Evolutionary conservation across 2,797 vertebrate genomes (phyloP).

Genomic region (Paramormyrops hopkinsi): DNA sequence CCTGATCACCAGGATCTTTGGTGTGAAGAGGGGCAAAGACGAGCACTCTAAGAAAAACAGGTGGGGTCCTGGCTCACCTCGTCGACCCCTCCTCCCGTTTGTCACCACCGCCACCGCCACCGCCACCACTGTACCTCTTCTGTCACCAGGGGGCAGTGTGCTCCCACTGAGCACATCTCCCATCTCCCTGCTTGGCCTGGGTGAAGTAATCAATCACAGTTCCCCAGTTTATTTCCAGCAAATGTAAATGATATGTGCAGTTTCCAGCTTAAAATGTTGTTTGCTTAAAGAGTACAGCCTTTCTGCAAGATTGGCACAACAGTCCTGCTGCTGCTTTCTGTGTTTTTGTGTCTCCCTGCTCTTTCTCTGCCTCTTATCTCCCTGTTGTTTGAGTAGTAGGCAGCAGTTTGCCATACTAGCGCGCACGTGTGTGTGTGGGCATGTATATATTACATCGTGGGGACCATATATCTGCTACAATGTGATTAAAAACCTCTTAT

Average conservation of each 20-base stretch:
- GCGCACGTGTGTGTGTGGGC: neutral
- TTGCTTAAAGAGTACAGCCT: slow-evolving; percentile 27
- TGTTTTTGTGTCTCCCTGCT: neutral
- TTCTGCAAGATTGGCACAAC: slow-evolving; percentile 25
- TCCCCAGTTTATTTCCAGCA: slow-evolving; percentile 26
- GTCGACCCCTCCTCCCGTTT: neutral
- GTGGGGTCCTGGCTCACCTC: slow-evolving; percentile 47
- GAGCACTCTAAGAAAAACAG: slow-evolving; percentile 93
- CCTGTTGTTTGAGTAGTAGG: neutral
- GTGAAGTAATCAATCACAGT: slow-evolving; percentile 26
- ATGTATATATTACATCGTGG: neutral
- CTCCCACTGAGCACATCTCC: slow-evolving; percentile 27
- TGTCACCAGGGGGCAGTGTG: slow-evolving; percentile 56
- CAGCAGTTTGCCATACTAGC: neutral
- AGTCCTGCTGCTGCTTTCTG: neutral
- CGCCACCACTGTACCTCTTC: neutral
- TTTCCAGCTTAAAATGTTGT: slow-evolving; percentile 28
- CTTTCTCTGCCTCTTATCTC: neutral
- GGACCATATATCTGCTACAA: neutral
- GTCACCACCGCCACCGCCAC: neutral
- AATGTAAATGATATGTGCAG: slow-evolving; percentile 28
- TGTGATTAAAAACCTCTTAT: neutral
- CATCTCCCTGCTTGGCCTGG: neutral
- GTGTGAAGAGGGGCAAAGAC: slow-evolving; percentile 89
- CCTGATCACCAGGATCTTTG: slow-evolving; percentile 93